Evolutionary conservation across 2,888 invertebrate species (phyloP).

Genomic region (Pyrocoelia pectoralis): DNA sequence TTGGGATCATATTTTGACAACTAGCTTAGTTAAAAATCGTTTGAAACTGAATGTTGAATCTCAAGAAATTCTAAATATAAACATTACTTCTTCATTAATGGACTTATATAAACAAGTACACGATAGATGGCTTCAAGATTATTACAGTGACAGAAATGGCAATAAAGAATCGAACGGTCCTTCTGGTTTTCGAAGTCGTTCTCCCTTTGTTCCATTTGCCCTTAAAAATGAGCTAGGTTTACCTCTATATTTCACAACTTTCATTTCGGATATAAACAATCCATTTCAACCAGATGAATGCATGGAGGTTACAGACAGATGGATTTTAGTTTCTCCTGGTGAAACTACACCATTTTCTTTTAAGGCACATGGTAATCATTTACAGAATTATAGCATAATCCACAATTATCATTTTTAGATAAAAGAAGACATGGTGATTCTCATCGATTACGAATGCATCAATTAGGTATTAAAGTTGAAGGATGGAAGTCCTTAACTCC

Average conservation of each 20-base stretch:
- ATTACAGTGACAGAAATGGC: constrained; percentile 60
- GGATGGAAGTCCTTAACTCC: constrained; percentile 90
- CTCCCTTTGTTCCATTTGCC: constrained; percentile 95
- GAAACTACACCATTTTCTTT: constrained; percentile 88
- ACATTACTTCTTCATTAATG: constrained; percentile 87
- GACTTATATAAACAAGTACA: constrained; percentile 83
- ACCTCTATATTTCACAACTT: constrained; percentile 84
- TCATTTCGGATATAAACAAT: constrained; percentile 73
- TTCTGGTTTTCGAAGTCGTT: constrained; percentile 74
- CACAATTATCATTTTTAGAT: constrained; percentile 46
- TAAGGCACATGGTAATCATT: constrained; percentile 67
- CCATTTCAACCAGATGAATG: constrained; percentile 52
- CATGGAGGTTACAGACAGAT: constrained; percentile 63
- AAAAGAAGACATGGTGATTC: constrained; percentile 77
- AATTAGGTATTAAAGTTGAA: constrained; percentile 86
- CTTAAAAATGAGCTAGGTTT: constrained; percentile 92
- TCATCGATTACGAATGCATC: constrained; percentile 82
- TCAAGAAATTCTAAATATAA: constrained; percentile 80
- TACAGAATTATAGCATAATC: neutral
- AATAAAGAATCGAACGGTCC: constrained; percentile 57
- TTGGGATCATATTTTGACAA: constrained; percentile 74
- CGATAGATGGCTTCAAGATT: constrained; percentile 87
- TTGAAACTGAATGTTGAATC: constrained; percentile 72
- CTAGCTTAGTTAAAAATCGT: constrained; percentile 66
- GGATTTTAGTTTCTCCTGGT: constrained; percentile 77